Evolutionary conservation across 2,888 invertebrate genomes (phyloP), one percentile per base, ranked within the genome.

Genomic region (Caenorhabditis plicata): DNA sequence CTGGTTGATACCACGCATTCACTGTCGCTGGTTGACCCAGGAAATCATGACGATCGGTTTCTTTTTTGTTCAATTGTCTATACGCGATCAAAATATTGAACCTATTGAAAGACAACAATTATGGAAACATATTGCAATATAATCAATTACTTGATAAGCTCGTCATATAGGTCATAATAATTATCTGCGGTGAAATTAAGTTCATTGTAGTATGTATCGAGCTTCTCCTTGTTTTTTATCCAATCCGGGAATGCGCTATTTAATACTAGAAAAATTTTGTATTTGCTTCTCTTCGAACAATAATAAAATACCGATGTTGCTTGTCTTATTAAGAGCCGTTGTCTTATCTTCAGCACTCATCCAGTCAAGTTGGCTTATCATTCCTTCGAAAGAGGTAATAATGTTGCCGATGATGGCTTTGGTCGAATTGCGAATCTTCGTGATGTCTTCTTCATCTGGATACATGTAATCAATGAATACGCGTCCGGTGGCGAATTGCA

Each of bases 1-100:
- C 68, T 13, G 75, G 74, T 55, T 78, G 69, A 40, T 75, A 77
- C 75, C 75, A 77, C 0, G 77, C 77, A 41, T 77, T 75, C 13
- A 74, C 75, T 3, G 68, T 72, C 39, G 65, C 70, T 9, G 77
- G 73, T 22, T 73, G 71, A 32, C 73, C 72, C 5, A 68, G 53
- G 65, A 77, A 77, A 47, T 75, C 72, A 17, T 20, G 20, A 22
- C 75, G 56, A 29, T 74, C 61, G n/a, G 72, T 64, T 5, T n/a
- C 1, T 2, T 46, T 32, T 7, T 35, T 31, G 13, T 48, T 63
- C 31, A 73, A 43, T 33, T 70, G 66, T 7, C 57, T 61, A 54
- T 69, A 71, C 33, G 65, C 57, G 9, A 70, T 25, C 9, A 50
- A 54, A 9, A 64, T 42, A 41, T 67, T 65, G 64, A 69, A 73